phyloP scores from a whole-genome alignment of 2,797 vertebrate genomes.

The Anisognathus igniventris region DNA sequence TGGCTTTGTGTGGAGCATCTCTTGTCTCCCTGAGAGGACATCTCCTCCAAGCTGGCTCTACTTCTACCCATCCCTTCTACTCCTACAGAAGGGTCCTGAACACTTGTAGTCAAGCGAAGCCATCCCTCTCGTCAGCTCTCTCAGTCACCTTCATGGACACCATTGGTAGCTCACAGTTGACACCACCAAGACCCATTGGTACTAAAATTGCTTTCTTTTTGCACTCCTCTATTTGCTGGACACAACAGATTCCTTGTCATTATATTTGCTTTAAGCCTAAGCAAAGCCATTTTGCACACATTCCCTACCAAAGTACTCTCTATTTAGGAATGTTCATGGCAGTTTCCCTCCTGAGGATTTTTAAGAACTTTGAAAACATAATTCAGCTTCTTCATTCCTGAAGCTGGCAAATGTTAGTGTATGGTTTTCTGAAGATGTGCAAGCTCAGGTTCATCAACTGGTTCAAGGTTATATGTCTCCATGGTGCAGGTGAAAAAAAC shows the following conservation, averaged over 20 bases:
- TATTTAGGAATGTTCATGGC: not conserved
- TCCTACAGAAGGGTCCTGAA: not conserved
- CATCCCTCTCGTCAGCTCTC: not conserved
- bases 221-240: not conserved
- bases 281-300: not conserved
- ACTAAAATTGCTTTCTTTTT: not conserved
- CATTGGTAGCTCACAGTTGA: not conserved
- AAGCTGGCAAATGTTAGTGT: not conserved
- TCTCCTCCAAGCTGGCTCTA: not conserved
- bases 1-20: not conserved
- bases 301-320: not conserved
- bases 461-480: not conserved
- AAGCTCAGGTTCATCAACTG: not conserved
- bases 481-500: not conserved
- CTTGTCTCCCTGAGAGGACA: not conserved
- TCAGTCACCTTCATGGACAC: not conserved
- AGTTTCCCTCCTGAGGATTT: not conserved
- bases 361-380: not conserved
- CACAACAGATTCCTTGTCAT: not conserved
- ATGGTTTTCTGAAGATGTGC: not conserved
- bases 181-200: not conserved
- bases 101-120: not conserved
- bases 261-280: not conserved
- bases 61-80: not conserved
- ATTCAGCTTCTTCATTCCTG: not conserved